Evolutionary conservation across 1,140 invertebrate species (phyloP).

Genomic region (Lordiphosa collinella): DNA sequence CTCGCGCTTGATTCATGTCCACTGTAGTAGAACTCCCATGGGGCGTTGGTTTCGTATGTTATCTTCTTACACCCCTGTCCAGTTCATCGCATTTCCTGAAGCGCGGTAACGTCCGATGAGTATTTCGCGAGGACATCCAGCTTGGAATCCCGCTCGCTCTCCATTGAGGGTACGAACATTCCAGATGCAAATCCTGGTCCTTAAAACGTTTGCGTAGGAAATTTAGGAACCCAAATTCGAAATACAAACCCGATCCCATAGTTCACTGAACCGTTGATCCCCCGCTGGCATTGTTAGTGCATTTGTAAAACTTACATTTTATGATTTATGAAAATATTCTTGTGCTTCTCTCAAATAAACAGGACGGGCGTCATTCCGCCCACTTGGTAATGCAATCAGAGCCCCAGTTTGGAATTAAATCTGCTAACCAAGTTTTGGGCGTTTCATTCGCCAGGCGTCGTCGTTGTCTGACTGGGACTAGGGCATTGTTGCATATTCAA

Average conservation of each 20-base stretch:
- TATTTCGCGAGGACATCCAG: too few relatives aligned
- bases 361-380: conserved; percentile 21
- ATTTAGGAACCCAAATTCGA: too few relatives aligned
- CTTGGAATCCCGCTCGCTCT: too few relatives aligned
- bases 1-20: too few relatives aligned
- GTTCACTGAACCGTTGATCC: background rate
- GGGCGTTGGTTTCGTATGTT: too few relatives aligned
- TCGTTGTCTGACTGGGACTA: conserved; percentile 15
- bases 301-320: conserved; percentile 32
- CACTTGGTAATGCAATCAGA: conserved; percentile 63
- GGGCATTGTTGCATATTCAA: conserved; percentile 68
- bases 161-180: too few relatives aligned
- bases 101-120: too few relatives aligned
- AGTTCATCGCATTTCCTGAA: too few relatives aligned
- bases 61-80: too few relatives aligned
- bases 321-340: conserved; percentile 58
- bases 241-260: background rate
- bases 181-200: too few relatives aligned
- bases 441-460: background rate
- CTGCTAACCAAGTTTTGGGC: conserved; percentile 42
- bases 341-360: conserved; percentile 15
- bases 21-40: too few relatives aligned
- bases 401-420: conserved; percentile 58
- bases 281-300: conserved; percentile 5
- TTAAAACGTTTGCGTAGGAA: too few relatives aligned